A percentile compares a stretch with the other conserved stretches of the same genome.
Evolutionary conservation across 2,888 invertebrate genomes (phyloP).

Genomic region (Ypsolopha sequella): DNA sequence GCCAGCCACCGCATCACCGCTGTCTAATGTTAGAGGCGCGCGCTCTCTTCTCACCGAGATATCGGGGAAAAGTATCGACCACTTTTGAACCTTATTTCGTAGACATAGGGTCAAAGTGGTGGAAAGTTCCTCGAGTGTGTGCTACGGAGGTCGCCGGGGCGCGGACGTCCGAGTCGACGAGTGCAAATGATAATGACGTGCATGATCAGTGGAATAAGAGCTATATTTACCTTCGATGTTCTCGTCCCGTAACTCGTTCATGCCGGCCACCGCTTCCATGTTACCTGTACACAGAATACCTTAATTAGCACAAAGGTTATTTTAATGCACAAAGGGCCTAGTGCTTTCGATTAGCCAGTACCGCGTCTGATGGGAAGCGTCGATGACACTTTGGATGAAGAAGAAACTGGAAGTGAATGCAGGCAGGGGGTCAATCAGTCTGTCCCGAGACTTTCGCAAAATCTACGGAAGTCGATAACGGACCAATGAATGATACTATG

Average conservation of each 20-base stretch:
- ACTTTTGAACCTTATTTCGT: constrained; percentile 4
- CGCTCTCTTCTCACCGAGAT: constrained; percentile 33
- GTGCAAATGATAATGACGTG: constrained; percentile 62
- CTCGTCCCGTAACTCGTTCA: constrained; percentile 58
- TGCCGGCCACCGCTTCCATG: constrained; percentile 59
- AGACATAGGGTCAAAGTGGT: too few species aligned
- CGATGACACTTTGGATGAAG: not conserved
- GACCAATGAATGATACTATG: too few species aligned
- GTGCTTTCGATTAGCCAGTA: not conserved
- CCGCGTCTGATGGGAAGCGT: not conserved
- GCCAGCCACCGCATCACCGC: not conserved
- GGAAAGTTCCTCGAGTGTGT: constrained; percentile 5
- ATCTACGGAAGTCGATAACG: too few species aligned
- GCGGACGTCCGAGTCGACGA: constrained; percentile 68
- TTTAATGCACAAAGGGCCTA: not conserved
- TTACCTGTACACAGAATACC: constrained; percentile 35
- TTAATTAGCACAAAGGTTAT: not conserved
- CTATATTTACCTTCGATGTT: constrained; percentile 57
- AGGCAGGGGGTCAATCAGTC: too few species aligned
- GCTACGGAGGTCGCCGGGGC: constrained; percentile 60
- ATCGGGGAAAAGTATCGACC: constrained; percentile 18
- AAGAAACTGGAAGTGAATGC: not conserved
- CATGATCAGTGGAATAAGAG: constrained; percentile 11
- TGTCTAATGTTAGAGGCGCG: constrained; percentile 27
- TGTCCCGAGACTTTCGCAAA: too few species aligned